Evolutionary conservation across 2,797 vertebrate species (phyloP).

Genomic region (Masticophis lateralis): DNA sequence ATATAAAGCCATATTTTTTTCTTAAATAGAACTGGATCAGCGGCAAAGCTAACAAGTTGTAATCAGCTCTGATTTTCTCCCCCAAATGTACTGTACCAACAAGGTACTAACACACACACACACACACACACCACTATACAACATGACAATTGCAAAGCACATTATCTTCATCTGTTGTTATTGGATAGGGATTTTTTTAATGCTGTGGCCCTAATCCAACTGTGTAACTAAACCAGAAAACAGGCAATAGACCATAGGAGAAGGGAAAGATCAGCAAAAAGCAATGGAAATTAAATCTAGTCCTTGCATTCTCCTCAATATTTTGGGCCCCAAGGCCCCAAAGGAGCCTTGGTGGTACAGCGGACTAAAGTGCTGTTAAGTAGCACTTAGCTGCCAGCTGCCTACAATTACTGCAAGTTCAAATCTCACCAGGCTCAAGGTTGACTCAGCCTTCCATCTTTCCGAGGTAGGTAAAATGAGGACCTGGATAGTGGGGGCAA

Average conservation of each 20-base stretch:
- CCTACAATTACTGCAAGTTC: too few relatives aligned
- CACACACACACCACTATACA: conserved; percentile 13
- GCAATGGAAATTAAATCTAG: not conserved
- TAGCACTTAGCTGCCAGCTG: too few relatives aligned
- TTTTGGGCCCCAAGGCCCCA: too few relatives aligned
- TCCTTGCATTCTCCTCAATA: too few relatives aligned
- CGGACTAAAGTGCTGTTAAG: too few relatives aligned
- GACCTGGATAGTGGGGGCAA: too few relatives aligned
- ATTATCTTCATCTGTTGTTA: conserved; percentile 17
- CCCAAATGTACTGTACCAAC: conserved; percentile 36
- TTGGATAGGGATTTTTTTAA: not conserved
- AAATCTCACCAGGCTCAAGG: too few relatives aligned
- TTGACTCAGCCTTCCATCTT: too few relatives aligned
- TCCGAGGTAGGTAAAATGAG: too few relatives aligned
- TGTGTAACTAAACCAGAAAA: not conserved
- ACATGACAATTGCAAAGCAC: conserved; percentile 45
- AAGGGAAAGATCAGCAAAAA: not conserved
- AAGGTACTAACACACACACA: conserved; percentile 34
- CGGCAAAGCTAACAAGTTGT: conserved; percentile 70
- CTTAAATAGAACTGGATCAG: conserved; percentile 70
- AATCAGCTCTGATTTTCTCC: conserved; percentile 67
- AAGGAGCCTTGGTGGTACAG: too few relatives aligned
- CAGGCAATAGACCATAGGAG: not conserved
- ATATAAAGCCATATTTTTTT: conserved; percentile 72
- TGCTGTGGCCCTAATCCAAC: conserved; percentile 5